A percentile compares a stretch with the other conserved stretches of the same genome.
Evolutionary conservation across 2,113 vertebrate species (phyloP).

Genomic region (Felis chaus): DNA sequence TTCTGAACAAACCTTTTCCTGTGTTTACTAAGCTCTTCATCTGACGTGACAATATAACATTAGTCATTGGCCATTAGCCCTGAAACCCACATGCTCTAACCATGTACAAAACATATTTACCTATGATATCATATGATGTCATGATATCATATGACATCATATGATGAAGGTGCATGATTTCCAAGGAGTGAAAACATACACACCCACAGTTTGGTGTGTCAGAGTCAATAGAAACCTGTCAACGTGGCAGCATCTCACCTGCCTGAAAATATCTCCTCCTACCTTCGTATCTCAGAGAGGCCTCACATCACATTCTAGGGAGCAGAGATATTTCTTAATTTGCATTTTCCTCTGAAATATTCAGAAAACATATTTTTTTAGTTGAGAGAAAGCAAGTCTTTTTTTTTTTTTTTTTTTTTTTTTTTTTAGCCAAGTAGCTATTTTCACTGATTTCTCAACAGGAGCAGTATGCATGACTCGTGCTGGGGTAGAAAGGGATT

Average conservation of each 20-base stretch:
- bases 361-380: background rate
- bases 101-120: background rate
- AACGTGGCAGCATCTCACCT: background rate
- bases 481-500: background rate
- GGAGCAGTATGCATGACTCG: background rate
- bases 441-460: constrained; percentile 32
- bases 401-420: background rate
- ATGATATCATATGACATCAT: background rate
- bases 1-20: background rate
- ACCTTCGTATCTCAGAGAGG: background rate
- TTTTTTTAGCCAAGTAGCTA: background rate
- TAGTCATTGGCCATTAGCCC: background rate
- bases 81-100: background rate
- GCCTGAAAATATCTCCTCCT: background rate
- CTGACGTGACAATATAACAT: background rate
- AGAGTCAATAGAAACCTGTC: background rate
- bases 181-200: background rate
- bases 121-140: background rate
- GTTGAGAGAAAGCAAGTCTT: background rate
- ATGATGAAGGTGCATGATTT: background rate
- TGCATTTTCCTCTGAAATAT: background rate
- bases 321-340: background rate
- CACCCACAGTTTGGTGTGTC: background rate
- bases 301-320: background rate
- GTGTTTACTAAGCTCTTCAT: background rate